phyloP scores from a whole-genome alignment of 2,797 vertebrate species.

The Scleropages formosus region DNA sequence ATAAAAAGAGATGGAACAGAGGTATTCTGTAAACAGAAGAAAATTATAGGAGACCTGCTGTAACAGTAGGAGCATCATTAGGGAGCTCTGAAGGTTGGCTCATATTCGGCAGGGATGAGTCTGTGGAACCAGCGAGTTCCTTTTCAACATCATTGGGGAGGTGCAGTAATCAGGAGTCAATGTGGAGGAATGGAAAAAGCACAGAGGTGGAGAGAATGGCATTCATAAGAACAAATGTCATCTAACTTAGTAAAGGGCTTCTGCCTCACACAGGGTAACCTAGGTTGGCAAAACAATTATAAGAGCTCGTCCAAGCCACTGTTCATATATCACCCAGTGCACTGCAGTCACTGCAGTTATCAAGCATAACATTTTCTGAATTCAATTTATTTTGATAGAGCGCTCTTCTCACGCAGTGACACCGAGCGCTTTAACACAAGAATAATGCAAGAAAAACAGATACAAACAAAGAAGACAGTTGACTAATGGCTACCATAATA shows the following conservation, averaged over 20 bases:
- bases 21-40: slow-evolving; percentile 31
- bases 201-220: slow-evolving; percentile 39
- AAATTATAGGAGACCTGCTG: slow-evolving; percentile 47
- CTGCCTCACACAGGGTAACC: background rate
- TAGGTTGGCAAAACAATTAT: background rate
- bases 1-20: slow-evolving; percentile 25
- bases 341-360: no score
- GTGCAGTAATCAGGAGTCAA: slow-evolving; percentile 33
- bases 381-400: no score
- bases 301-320: no score
- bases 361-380: no score
- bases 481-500: no score
- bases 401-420: no score
- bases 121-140: slow-evolving; percentile 55
- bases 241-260: slow-evolving; percentile 8
- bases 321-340: no score
- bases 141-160: slow-evolving; percentile 46
- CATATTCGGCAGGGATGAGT: slow-evolving; percentile 46
- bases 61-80: slow-evolving; percentile 46
- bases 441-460: no score
- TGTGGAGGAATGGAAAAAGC: slow-evolving; percentile 32
- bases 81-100: slow-evolving; percentile 51
- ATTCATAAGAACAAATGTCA: slow-evolving; percentile 33
- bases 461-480: no score
- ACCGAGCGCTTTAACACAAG: no score